Base-by-base conservation (phyloP, 2,888 invertebrate species). In the Adelphocoris suturalis region DNA sequence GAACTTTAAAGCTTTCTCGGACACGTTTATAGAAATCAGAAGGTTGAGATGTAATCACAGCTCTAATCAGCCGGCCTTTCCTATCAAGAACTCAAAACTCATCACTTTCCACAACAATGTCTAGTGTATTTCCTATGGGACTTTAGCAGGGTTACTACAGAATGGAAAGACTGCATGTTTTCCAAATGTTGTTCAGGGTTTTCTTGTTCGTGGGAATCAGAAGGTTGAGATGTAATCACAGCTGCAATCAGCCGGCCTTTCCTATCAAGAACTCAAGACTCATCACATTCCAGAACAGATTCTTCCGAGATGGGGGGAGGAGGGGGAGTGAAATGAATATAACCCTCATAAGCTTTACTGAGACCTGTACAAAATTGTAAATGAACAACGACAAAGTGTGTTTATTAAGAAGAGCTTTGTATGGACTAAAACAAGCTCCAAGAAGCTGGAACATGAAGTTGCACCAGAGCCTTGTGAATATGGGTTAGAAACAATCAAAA, bases 201-300 rank as follows among this genome's bases (percentile, higher is more conserved):
- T 14, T 52, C 7, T 13, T 7, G n/a, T n/a, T 57, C 68, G 0
- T 48, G 52, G 48, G 52, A 52, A 85, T 85, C 85, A 85, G 85
- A 85, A 5, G 28, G 14, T 57, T 52, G 55, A 28, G 27, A 55
- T 52, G 55, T 85, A 85, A 85, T 85, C 85, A 57, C 57, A 61
- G 85, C 85, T 57, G 55, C 28, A 68, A 61, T 85, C 85, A 85
- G 85, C 85, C 85, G 85, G 85, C 85, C 57, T 85, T 85, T 85
- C 85, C 85, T 61, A 57, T 80, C 80, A 80, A 80, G 80, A 80
- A 80, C 47, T 47, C 80, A 80, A 80, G 16, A 80, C 46, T 47
- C 46, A 80, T 80, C 46, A 68, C 23, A 23, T 68, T 68, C 23
- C 68, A 68, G 61, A 16, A 57, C 16, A 4, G 4, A 11, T 48